A percentile compares a stretch with the other conserved stretches of the same genome.
Conservation (phyloP, 2,888 invertebrate genomes). For the Sisyra nigra region DNA sequence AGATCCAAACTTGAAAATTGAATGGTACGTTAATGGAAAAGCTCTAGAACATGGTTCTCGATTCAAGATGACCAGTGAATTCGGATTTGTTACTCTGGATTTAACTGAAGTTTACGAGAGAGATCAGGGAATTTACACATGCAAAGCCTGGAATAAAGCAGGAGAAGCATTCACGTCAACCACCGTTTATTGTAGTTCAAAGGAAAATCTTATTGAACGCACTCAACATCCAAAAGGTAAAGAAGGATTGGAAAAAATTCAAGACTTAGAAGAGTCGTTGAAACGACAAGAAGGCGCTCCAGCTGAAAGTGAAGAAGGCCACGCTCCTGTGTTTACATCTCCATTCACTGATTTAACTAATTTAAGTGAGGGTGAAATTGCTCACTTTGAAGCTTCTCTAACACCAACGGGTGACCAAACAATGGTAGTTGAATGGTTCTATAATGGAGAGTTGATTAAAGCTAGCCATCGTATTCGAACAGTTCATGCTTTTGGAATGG, state of each 20-base stretch:
- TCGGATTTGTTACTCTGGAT: constrained; percentile 91
- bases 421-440: constrained; percentile 93
- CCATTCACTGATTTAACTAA: constrained; percentile 70
- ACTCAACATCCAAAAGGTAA: constrained; percentile 94
- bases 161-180: constrained; percentile 89
- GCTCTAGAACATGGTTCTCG: constrained; percentile 72
- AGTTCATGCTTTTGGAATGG: constrained; percentile 95
- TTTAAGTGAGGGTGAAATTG: constrained; percentile 87
- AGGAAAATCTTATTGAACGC: constrained; percentile 67
- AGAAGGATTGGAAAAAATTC: constrained; percentile 80
- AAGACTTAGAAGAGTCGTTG: constrained; percentile 76
- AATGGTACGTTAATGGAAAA: constrained; percentile 91
- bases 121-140: constrained; percentile 87
- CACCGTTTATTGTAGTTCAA: constrained; percentile 68
- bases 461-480: constrained; percentile 84
- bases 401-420: constrained; percentile 88
- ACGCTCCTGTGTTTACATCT: constrained; percentile 76
- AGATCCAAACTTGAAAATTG: constrained; percentile 78
- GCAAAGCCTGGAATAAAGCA: constrained; percentile 73
- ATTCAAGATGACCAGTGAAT: constrained; percentile 86
- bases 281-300: constrained; percentile 50
- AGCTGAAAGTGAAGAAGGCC: constrained; percentile 60
- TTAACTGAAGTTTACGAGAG: constrained; percentile 81
- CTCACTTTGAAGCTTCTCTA: constrained; percentile 93
- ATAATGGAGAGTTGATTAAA: constrained; percentile 75